phyloP scores from a whole-genome alignment of 2,888 invertebrate species.

The Heteromurus nitidus region DNA sequence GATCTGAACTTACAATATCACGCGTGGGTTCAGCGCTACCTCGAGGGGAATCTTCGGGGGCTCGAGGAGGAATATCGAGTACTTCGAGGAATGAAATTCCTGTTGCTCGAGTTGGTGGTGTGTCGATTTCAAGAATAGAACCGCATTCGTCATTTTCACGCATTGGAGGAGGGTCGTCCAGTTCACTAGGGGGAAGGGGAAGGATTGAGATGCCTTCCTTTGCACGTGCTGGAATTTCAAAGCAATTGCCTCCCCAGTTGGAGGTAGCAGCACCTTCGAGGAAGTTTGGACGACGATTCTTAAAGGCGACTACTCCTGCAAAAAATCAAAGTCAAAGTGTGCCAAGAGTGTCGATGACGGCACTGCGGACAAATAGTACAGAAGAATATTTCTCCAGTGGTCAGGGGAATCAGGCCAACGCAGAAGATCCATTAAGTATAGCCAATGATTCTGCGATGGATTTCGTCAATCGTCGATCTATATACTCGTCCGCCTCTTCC shows the following conservation, averaged over 20 bases:
- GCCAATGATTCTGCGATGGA: conserved; percentile 31
- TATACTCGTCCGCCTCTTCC: neutral
- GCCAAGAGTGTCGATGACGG: conserved; percentile 31
- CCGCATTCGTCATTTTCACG: neutral
- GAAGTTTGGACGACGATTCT: conserved; percentile 63
- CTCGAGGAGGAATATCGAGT: conserved; percentile 11
- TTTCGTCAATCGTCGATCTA: neutral
- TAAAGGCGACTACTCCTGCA: conserved; percentile 49
- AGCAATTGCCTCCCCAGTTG: neutral
- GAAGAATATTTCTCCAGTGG: conserved; percentile 42
- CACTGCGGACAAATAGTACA: conserved; percentile 40
- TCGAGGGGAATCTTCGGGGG: neutral
- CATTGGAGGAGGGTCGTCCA: conserved; percentile 3
- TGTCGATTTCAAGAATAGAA: conserved; percentile 31
- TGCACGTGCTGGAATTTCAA: neutral
- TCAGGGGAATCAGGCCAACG: neutral
- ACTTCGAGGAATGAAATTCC: conserved; percentile 18
- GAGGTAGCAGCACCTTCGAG: conserved; percentile 18
- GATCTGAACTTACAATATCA: conserved; percentile 45
- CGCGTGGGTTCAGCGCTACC: conserved; percentile 14
- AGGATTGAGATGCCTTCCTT: conserved; percentile 31
- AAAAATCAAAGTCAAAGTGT: conserved; percentile 14
- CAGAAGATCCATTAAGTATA: neutral
- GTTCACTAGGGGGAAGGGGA: too few relatives aligned
- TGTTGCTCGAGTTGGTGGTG: conserved; percentile 34